Evolutionary conservation across 2,888 invertebrate genomes (phyloP), one percentile per base, ranked within the genome.

Genomic region (Lasioglossum zephyrum): DNA sequence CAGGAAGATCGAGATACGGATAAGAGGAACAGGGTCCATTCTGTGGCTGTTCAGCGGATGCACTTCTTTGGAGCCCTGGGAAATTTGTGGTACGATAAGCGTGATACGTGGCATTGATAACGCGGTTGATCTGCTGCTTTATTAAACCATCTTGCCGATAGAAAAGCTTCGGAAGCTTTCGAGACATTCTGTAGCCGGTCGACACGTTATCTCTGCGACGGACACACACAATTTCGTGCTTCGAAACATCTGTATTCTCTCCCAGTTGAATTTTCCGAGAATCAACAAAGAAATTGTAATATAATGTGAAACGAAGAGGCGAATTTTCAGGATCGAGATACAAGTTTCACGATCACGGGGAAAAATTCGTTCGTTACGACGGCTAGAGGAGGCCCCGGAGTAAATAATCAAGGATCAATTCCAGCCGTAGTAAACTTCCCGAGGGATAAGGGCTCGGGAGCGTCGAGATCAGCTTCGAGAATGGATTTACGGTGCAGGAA

Each of bases 401-500:
- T 66, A 75, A 83, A 86, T 75, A 75, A 80, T 18, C 82, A 31
- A 26, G 74, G 79, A 76, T 78, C 72, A 83, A 75, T 86, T 76
- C 78, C 73, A 47, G 31, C 77, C 73, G 47, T 41, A 66, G 81
- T 75, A 49, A 63, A 57, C 77, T 73, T 66, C 79, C 36, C 73
- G 16, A 47, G 73, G 85, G 78, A 80, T 85, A 84, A 82, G 85
- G 81, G 47, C 26, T 47, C 18, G 73, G 26, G 8, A 86, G 44
- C 26, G 86, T 87, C 86, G 81, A 81, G 86, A 90, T 91, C 88
- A 87, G 88, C 81, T 85, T 85, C 85, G 88, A 86, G 91, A 91
- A 91, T 85, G 87, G 90, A 91, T 91, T 91, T 91, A 91, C 90
- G 90, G 81, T 69, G 73, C 85, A 77, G 84, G 79, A 84, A 87